Percentiles rank a stretch among this genome's conserved stretches.
These are phyloP conservation scores for Trogon melanurus DNA, from an alignment of 2,113 vertebrate species.

Conservation along the genomic window DNA sequence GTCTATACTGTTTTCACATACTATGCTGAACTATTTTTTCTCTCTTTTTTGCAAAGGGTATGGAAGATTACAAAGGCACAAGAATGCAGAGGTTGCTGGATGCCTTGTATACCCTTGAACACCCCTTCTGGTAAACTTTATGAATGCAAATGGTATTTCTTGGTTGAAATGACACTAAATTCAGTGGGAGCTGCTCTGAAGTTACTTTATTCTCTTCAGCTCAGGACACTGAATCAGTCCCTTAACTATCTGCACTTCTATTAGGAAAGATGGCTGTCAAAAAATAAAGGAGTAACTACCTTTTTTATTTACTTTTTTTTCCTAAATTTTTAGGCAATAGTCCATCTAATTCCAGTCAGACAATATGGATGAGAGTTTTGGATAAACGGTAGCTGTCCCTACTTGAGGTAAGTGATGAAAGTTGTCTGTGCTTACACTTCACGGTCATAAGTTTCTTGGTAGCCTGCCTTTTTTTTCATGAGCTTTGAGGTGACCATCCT, in stretches of 20 bases:
- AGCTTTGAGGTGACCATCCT: background rate
- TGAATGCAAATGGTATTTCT: background rate
- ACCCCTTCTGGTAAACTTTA: background rate
- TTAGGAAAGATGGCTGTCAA: background rate
- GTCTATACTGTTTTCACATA: background rate
- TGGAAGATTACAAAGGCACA: background rate
- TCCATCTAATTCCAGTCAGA: background rate
- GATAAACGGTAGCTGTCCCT: background rate
- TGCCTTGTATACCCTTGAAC: background rate
- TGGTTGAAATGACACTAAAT: background rate
- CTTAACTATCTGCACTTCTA: background rate
- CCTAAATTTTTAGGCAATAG: background rate
- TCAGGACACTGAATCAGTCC: background rate
- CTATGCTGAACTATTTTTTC: background rate
- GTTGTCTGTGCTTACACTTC: background rate
- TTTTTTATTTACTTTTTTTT: too few species aligned
- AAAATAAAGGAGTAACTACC: background rate
- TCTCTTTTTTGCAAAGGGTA: background rate
- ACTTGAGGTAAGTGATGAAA: background rate
- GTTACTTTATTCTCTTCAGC: background rate
- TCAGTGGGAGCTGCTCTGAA: background rate
- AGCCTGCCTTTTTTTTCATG: background rate
- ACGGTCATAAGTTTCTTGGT: background rate
- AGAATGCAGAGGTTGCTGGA: background rate
- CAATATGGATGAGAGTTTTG: background rate